Evolutionary conservation across 2,888 invertebrate genomes (phyloP).

Genomic region (Baccha elongata): DNA sequence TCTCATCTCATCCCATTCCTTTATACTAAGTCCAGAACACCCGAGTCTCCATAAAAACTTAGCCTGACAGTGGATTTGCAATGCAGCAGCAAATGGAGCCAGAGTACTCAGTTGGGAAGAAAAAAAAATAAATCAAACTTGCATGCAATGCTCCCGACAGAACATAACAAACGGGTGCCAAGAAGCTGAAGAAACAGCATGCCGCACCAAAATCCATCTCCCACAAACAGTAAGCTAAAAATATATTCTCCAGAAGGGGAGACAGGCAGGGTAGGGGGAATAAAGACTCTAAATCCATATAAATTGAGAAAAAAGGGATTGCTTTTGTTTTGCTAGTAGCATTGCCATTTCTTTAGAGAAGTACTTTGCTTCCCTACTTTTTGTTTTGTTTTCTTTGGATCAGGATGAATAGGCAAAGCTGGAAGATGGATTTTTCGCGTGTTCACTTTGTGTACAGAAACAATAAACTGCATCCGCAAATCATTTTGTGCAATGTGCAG

Average conservation of each 20-base stretch:
- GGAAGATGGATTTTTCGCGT: conserved; percentile 61
- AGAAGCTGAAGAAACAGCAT: conserved; percentile 46
- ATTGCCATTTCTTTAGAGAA: conserved; percentile 4
- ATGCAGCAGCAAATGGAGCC: background rate
- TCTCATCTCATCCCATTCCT: background rate
- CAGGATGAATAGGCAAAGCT: conserved; percentile 8
- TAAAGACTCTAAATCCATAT: conserved; percentile 42
- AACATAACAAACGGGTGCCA: conserved; percentile 67
- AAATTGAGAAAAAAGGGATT: conserved; percentile 56
- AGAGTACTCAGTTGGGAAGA: conserved; percentile 32
- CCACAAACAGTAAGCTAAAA: conserved; percentile 70
- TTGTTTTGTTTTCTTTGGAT: conserved; percentile 7
- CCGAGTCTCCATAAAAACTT: conserved; percentile 33
- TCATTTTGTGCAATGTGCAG: conserved; percentile 49
- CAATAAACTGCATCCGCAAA: conserved; percentile 71
- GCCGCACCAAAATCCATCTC: conserved; percentile 58
- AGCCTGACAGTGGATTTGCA: background rate
- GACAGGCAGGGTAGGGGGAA: background rate
- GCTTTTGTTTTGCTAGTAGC: conserved; percentile 54
- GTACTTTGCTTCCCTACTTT: conserved; percentile 1
- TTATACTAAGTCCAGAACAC: conserved; percentile 37
- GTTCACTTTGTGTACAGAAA: conserved; percentile 57
- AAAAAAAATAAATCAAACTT: conserved; percentile 67
- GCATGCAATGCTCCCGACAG: conserved; percentile 53
- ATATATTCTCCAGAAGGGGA: conserved; percentile 57